Evolutionary conservation across 2,888 invertebrate genomes (phyloP).

Genomic region (Imbricaverruca yamaguchii): DNA sequence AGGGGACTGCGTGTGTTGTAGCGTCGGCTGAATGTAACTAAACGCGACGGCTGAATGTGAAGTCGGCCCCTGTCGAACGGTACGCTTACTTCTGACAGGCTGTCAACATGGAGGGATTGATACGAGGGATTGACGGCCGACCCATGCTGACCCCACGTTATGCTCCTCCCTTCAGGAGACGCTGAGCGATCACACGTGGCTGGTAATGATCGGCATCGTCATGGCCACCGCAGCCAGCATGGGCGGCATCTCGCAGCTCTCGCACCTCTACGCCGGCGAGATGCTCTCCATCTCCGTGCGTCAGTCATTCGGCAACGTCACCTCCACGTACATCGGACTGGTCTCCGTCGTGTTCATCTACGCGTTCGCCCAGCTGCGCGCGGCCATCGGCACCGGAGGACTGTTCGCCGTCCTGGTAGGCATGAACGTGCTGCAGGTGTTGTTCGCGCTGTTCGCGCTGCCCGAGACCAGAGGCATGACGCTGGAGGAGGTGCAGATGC

Average conservation of each 20-base stretch:
- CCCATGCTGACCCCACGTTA: no score
- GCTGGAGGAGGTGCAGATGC: background rate
- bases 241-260: conserved; percentile 4
- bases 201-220: background rate
- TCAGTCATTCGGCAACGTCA: background rate
- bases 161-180: background rate
- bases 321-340: background rate
- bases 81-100: no score
- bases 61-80: no score
- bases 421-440: background rate
- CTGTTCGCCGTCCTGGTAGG: background rate
- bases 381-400: background rate
- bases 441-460: background rate
- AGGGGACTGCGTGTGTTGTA: no score
- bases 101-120: no score
- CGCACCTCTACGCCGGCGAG: background rate
- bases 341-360: background rate
- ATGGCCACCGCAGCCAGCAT: background rate
- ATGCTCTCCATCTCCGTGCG: background rate
- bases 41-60: no score
- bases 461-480: background rate
- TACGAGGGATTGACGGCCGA: no score
- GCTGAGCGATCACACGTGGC: background rate
- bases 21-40: no score
- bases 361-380: background rate